Percentiles rank a stretch among this genome's conserved stretches.
Conservation (phyloP, 2,888 invertebrate genomes). For the Drosophila gaucha region DNA sequence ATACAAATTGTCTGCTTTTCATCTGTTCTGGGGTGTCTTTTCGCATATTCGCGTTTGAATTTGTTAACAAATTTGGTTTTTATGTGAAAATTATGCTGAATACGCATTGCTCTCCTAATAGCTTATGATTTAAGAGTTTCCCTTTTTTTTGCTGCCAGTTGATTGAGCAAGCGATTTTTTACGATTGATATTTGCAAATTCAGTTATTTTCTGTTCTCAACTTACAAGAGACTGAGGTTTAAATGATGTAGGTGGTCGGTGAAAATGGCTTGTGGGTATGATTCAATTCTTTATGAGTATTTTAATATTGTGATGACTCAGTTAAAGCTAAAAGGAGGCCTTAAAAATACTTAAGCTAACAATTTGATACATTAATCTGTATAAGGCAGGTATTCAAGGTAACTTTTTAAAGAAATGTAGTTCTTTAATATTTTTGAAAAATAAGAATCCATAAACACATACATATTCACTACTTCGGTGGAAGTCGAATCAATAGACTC, state of each 20-base stretch:
- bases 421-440: neutral
- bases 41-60: conserved; percentile 28
- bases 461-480: no score
- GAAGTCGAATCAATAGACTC: no score
- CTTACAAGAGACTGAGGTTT: neutral
- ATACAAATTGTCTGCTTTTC: conserved; percentile 41
- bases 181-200: conserved; percentile 48
- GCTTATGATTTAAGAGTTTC: conserved; percentile 70
- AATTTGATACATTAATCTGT: neutral
- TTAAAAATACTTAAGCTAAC: neutral
- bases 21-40: conserved; percentile 14
- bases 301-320: conserved; percentile 32
- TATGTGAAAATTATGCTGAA: conserved; percentile 77
- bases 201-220: conserved; percentile 17
- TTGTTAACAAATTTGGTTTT: conserved; percentile 64
- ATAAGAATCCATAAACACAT: no score
- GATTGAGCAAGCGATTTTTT: conserved; percentile 57
- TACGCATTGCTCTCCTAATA: conserved; percentile 61
- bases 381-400: neutral
- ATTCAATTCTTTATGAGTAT: conserved; percentile 13
- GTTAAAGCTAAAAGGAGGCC: neutral
- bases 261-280: neutral
- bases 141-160: conserved; percentile 36
- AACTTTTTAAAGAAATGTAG: neutral
- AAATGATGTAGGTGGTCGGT: conserved; percentile 2